Percentiles rank a stretch among this genome's conserved stretches.
phyloP scores from a whole-genome alignment of 2,888 invertebrate species.

The Temnothorax unifasciatus region DNA sequence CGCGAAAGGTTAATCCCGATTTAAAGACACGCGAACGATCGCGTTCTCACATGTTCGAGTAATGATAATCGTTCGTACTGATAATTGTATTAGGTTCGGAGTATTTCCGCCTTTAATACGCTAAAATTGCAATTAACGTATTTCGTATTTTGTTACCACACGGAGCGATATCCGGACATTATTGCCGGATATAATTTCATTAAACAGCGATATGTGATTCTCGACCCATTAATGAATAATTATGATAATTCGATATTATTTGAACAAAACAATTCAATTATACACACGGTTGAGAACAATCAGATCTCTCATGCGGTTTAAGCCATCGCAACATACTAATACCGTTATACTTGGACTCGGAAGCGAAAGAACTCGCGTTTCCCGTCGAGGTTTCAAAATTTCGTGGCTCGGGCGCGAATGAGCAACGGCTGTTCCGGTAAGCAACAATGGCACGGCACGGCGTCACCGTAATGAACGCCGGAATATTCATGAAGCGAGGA shows the following conservation, averaged over 20 bases:
- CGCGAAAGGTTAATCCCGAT: conserved; percentile 53
- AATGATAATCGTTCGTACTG: conserved; percentile 26
- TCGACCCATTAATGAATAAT: neutral
- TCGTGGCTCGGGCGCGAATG: conserved; percentile 55
- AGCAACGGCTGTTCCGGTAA: conserved; percentile 67
- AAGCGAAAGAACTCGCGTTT: neutral
- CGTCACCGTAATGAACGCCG: conserved; percentile 74
- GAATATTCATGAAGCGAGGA: conserved; percentile 80
- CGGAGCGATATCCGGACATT: neutral
- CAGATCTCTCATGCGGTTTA: neutral
- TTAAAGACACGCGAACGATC: conserved; percentile 52
- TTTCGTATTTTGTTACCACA: neutral
- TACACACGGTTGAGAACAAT: neutral
- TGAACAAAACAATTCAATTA: neutral
- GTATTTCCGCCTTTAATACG: neutral
- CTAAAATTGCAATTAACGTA: neutral
- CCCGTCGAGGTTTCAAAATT: neutral
- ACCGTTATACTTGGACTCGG: neutral
- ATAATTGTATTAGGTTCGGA: conserved; percentile 22
- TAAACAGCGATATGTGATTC: conserved; percentile 11
- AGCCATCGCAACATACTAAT: neutral
- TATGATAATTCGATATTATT: conserved; percentile 14
- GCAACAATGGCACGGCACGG: conserved; percentile 72
- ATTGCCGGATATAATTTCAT: conserved; percentile 10
- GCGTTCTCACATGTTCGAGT: conserved; percentile 18